Conservation (phyloP, 2,888 invertebrate genomes). For the Melanotus villosus region DNA sequence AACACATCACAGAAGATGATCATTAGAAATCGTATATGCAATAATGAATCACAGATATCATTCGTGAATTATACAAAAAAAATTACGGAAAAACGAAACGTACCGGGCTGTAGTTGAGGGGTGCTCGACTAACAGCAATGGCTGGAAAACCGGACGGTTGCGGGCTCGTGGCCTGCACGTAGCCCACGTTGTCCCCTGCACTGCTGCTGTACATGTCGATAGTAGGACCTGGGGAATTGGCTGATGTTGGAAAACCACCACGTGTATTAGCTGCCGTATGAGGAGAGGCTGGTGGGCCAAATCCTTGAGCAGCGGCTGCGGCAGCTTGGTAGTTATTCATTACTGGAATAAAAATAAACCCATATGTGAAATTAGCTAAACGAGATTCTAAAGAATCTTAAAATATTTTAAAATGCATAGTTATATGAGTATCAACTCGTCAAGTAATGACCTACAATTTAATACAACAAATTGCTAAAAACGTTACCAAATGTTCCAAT, state of each 20-base stretch:
- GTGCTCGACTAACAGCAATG: conserved; percentile 93
- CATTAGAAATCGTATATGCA: too few species aligned
- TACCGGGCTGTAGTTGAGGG: conserved; percentile 94
- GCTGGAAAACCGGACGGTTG: conserved; percentile 96
- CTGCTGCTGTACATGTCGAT: conserved; percentile 96
- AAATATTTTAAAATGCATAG: too few species aligned
- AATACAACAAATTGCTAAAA: too few species aligned
- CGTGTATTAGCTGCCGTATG: conserved; percentile 78
- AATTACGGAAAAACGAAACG: too few species aligned
- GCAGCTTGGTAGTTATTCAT: conserved; percentile 96
- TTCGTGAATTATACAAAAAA: too few species aligned
- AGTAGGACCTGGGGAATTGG: conserved; percentile 92
- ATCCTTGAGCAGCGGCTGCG: conserved; percentile 82
- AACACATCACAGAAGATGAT: too few species aligned
- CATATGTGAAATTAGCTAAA: too few species aligned
- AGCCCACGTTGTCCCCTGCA: conserved; percentile 85
- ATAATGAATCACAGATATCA: too few species aligned
- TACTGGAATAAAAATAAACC: conserved; percentile 75
- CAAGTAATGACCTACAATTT: too few species aligned
- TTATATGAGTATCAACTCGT: too few species aligned
- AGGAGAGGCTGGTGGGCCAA: conserved; percentile 87
- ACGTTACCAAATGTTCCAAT: too few species aligned
- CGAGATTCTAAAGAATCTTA: too few species aligned
- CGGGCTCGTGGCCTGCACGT: conserved; percentile 97
- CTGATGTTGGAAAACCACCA: conserved; percentile 85